These are phyloP conservation scores for Phallusia fumigata DNA, from an alignment of 23 tunicate species.

Conservation along the genomic window DNA sequence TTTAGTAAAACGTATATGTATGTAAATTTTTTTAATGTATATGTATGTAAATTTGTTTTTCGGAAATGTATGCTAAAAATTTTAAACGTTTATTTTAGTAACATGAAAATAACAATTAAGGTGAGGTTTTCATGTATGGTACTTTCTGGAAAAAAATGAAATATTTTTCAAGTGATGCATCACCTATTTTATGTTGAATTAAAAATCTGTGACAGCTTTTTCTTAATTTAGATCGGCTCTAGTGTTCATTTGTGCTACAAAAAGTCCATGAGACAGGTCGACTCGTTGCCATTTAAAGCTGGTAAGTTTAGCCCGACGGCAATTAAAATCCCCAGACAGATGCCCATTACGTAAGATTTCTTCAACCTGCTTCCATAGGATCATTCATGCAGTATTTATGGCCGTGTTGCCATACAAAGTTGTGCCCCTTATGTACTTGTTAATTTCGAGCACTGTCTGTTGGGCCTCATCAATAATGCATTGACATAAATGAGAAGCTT, in stretches of 20 bases:
- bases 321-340: neutral
- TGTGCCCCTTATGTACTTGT: neutral
- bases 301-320: constrained; percentile 31
- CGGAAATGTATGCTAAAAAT: no score
- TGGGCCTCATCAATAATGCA: neutral
- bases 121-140: no score
- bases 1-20: neutral
- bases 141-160: no score
- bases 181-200: no score
- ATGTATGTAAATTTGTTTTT: no score
- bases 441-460: neutral
- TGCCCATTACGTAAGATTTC: neutral
- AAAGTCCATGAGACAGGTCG: constrained; percentile 90
- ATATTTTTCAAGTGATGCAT: no score
- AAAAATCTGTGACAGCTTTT: neutral
- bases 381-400: neutral
- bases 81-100: no score
- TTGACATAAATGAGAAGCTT: neutral
- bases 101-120: no score
- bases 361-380: neutral
- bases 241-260: constrained; percentile 88
- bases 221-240: constrained; percentile 64
- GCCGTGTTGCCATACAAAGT: neutral
- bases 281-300: constrained; percentile 80
- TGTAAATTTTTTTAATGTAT: no score